Base-by-base conservation (phyloP, 2,113 vertebrate genomes). In the Corythornis madagascariensis region DNA sequence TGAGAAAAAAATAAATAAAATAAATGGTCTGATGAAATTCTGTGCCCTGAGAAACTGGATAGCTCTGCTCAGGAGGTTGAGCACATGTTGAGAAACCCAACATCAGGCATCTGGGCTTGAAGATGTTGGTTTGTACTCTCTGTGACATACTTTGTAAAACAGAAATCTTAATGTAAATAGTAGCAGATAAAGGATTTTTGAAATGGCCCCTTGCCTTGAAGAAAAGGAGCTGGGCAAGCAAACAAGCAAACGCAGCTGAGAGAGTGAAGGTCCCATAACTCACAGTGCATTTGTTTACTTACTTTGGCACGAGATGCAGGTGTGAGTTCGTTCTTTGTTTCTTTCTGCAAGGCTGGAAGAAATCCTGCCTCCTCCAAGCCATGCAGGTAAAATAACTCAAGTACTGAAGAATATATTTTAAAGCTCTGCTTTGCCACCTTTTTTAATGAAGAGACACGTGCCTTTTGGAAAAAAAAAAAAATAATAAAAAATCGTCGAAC, bases 271-370 rank as follows among this genome's bases (percentile, higher is more conserved):
- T 79, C 66, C 78, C 86, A 76, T 85, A 85, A 92, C 78, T 95
- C 89, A 76, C 16, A 9, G 77, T 16, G 67, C 75, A 29, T 66
- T 93, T 96, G 64, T 94, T 94, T 92, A 85, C 94, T 93, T 79
- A 52, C 91, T 90, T 92, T 89, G 89, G 90, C 79, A 53, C 7
- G 89, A 63, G 75, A 11, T 0, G 0, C 89, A 93, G 92, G 91
- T 94, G 94, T 79, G 93, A 90, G 93, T 35, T 79, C 0, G 4
- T 57, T 57, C 89, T 94, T 94, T 94, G 91, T 91, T 87, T 65
- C 91, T 78, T 63, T 67, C 93, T 87, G 53, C 52, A 60, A 45
- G 65, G 53, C 70, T 94, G 89, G 73, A 90, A 60, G 16, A 45
- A 78, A 90, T 70, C 69, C 76, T 81, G 76, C 42, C 88, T 86